phyloP scores from a whole-genome alignment of 1,140 invertebrate species.

The Babylonia areolata region DNA sequence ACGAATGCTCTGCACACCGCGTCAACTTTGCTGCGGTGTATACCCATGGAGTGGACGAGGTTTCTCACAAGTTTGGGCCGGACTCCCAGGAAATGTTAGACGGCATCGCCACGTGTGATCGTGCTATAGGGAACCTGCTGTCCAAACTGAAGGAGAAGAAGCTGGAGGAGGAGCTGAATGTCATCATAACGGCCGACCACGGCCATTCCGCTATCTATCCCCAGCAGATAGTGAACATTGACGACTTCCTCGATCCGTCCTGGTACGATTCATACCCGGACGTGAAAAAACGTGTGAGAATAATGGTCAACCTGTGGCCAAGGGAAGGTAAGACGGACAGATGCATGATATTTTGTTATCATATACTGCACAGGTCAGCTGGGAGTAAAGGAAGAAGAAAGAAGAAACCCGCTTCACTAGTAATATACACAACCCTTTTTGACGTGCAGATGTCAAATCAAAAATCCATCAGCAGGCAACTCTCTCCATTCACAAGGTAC shows the following conservation, averaged over 20 bases:
- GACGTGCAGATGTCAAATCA: too few species aligned
- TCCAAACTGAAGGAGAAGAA: constrained; percentile 58
- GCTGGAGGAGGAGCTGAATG: constrained; percentile 80
- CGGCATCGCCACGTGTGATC: constrained; percentile 53
- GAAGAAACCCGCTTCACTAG: too few species aligned
- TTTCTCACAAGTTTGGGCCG: constrained; percentile 75
- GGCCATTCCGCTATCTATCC: constrained; percentile 70
- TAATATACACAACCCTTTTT: too few species aligned
- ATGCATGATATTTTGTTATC: too few species aligned
- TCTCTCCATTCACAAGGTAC: too few species aligned
- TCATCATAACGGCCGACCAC: constrained; percentile 86
- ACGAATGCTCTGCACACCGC: constrained; percentile 68
- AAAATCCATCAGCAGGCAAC: too few species aligned
- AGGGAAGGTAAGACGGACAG: constrained; percentile 7
- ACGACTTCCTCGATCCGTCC: neutral
- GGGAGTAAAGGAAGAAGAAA: too few species aligned
- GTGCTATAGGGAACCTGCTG: constrained; percentile 65
- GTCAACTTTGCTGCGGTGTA: constrained; percentile 82
- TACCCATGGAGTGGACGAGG: constrained; percentile 84
- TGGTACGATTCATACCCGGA: neutral
- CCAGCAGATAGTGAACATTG: neutral
- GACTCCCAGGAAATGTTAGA: constrained; percentile 63
- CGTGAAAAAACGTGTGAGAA: neutral
- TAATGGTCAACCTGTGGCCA: neutral
- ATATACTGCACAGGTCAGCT: too few species aligned